Evolutionary conservation across 2,113 vertebrate genomes (phyloP), one percentile per base, ranked within the genome.

Genomic region (Nothoprocta perdicaria): DNA sequence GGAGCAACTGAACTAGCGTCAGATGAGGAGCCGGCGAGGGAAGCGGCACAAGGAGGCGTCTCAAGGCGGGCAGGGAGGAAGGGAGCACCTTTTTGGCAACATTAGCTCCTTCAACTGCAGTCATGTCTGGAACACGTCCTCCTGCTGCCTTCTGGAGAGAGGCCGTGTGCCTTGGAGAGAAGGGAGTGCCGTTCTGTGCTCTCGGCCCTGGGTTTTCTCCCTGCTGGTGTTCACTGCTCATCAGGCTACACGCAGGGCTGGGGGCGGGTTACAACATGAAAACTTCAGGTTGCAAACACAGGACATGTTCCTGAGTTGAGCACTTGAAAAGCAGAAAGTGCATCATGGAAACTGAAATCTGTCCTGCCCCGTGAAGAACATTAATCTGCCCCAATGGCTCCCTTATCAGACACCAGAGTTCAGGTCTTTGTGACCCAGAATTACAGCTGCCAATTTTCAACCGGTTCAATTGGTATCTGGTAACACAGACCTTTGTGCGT

Each of bases 371-470:
- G 40, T 92, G 87, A 80, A 92, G 93, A 92, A 87, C 72, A 31
- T 91, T 93, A 50, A 75, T 89, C 78, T 80, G 8, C 43, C 0
- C 0, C 53, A 85, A 75, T 5, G 1, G 24, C 65, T 92, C 79
- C 92, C 81, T 91, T 91, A 52, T 92, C 88, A 82, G 91, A 90
- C 90, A 80, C 15, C n/a, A 35, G 50, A 67, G 38, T 80, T 35
- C 45, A 80, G 84, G 89, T 94, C 87, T 87, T 87, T 74, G 60
- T 95, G 91, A 94, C 95, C 90, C 89, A 74, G 90, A 94, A 92
- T 86, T 93, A 90, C 27, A 93, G 62, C 60, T 92, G 84, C 79
- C 84, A 74, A 1, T 80, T 90, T 86, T 69, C 72, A 80, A 22
- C 35, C 27, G 19, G 55, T 33, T 73, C 63, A 93, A 74, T 50